Conservation (phyloP, 2,113 vertebrate genomes). For the Centropristis striata region DNA sequence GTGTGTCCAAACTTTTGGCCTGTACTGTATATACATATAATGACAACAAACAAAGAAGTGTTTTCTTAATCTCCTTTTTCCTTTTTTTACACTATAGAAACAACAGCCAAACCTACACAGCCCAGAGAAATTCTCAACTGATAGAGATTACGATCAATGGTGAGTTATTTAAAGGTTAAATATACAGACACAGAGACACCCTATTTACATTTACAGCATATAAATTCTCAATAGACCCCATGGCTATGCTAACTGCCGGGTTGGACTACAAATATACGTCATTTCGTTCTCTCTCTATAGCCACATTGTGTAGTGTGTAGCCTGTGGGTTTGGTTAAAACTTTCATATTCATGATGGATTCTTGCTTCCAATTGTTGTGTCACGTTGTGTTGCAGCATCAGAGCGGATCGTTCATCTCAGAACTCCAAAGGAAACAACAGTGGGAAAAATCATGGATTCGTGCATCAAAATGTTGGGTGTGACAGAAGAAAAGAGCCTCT, state of each 20-base stretch:
- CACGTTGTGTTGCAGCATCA: conserved; percentile 70
- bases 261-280: no score
- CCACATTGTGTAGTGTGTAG: not conserved
- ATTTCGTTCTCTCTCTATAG: no score
- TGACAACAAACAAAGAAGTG: not conserved
- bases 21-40: rapidly evolving
- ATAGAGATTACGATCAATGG: conserved; percentile 83
- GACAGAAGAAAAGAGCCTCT: conserved; percentile 75
- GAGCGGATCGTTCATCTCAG: conserved; percentile 80
- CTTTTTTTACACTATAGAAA: conserved; percentile 58
- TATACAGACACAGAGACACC: not conserved
- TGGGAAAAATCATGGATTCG: conserved; percentile 72
- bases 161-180: conserved; percentile 49
- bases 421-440: conserved; percentile 76
- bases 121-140: conserved; percentile 74
- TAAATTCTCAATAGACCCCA: no score
- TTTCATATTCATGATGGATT: not conserved
- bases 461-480: conserved; percentile 80
- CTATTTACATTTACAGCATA: not conserved
- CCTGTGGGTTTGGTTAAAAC: not conserved
- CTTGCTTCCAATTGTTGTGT: conserved; percentile 3
- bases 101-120: conserved; percentile 52
- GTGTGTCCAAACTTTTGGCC: no score
- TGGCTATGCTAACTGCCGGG: no score
- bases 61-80: not conserved